These are phyloP conservation scores for Dallia pectoralis DNA, from an alignment of 2,797 vertebrate species.

Conservation along the genomic window DNA sequence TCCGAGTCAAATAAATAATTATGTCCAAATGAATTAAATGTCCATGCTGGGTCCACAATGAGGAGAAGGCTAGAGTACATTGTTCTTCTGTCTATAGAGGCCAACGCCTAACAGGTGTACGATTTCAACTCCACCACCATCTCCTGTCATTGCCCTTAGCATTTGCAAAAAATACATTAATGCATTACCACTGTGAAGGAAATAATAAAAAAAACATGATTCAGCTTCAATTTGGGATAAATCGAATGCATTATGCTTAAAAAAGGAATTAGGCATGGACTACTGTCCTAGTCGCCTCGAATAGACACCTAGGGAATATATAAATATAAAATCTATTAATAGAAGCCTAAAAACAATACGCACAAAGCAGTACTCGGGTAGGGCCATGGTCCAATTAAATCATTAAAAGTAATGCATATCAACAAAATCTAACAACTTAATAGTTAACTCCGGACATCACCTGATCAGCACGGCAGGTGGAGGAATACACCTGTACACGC, in stretches of 20 bases:
- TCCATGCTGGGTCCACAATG: conserved; percentile 7
- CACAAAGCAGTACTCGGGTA: background rate
- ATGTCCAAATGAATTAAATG: background rate
- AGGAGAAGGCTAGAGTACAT: conserved; percentile 61
- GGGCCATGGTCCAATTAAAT: background rate
- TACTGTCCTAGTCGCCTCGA: background rate
- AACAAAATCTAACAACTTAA: conserved; percentile 51
- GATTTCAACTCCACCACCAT: conserved; percentile 72
- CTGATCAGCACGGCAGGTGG: conserved; percentile 72
- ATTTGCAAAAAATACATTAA: conserved; percentile 24
- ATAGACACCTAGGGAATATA: background rate
- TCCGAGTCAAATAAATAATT: conserved; percentile 15
- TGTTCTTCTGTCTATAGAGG: conserved; percentile 60
- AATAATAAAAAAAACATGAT: conserved; percentile 6
- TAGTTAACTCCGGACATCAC: conserved; percentile 45
- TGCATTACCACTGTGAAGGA: conserved; percentile 8
- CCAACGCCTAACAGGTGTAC: conserved; percentile 82
- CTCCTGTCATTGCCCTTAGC: conserved; percentile 56
- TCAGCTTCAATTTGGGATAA: background rate
- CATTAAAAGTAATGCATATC: conserved; percentile 29
- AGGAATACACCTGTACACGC: conserved; percentile 48
- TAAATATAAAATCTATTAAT: background rate
- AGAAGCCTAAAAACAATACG: background rate
- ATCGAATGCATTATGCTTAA: background rate
- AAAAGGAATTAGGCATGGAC: background rate